Evolutionary conservation across 2,113 vertebrate genomes (phyloP).

Genomic region (Conger conger): DNA sequence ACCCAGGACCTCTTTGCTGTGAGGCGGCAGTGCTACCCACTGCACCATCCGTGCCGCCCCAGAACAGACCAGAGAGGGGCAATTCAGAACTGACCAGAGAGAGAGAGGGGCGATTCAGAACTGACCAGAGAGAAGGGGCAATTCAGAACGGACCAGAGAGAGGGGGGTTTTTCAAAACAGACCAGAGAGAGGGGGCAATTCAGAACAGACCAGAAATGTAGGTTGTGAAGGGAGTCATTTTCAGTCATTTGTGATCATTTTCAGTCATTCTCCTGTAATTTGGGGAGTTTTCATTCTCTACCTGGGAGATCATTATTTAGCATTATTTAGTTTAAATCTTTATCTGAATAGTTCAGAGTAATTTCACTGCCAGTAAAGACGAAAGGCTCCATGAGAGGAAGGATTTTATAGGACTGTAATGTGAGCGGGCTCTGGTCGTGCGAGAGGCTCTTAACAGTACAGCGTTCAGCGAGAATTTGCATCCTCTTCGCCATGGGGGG

Average conservation of each 20-base stretch:
- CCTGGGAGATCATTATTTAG: too few species aligned
- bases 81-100: too few species aligned
- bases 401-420: neutral
- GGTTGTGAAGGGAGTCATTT: too few species aligned
- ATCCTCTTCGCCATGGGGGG: neutral
- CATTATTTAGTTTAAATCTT: too few species aligned
- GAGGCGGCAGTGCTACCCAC: too few species aligned
- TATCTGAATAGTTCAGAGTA: too few species aligned
- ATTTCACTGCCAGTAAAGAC: neutral
- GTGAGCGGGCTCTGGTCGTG: neutral
- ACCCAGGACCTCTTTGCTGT: too few species aligned
- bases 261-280: too few species aligned
- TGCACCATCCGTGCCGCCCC: too few species aligned
- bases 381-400: neutral
- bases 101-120: neutral
- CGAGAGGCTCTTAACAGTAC: neutral
- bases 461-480: neutral
- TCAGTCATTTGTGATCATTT: too few species aligned
- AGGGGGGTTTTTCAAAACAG: neutral
- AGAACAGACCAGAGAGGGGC: neutral
- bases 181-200: neutral
- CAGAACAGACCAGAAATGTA: neutral
- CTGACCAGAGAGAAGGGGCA: neutral
- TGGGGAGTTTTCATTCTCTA: too few species aligned
- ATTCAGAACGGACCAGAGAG: neutral